Evolutionary conservation across 2,888 invertebrate genomes (phyloP).

Genomic region (Gasteruption jaculator): DNA sequence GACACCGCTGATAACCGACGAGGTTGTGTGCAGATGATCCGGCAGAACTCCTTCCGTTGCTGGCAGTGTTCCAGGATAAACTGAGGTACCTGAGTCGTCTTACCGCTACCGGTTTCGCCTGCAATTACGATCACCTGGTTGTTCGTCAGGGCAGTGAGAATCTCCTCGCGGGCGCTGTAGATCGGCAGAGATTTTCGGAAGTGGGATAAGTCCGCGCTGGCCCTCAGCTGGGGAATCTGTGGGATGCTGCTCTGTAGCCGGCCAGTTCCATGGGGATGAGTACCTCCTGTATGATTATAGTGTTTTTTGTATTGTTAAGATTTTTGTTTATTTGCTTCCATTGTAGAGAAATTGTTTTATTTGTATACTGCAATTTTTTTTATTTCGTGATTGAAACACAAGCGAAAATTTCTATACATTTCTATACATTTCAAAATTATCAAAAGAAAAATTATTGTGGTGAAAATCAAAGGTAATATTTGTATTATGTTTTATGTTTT

Average conservation of each 20-base stretch:
- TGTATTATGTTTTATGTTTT: no score
- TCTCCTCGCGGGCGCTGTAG: slow-evolving; percentile 61
- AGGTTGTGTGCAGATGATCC: slow-evolving; percentile 92
- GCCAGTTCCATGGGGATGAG: slow-evolving; percentile 58
- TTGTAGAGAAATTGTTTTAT: no score
- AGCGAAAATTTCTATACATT: no score
- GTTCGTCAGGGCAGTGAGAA: slow-evolving; percentile 57
- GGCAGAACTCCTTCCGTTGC: slow-evolving; percentile 61
- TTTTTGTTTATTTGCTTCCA: no score
- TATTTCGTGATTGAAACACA: no score
- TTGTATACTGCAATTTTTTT: no score
- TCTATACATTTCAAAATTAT: no score
- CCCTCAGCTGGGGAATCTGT: slow-evolving; percentile 57
- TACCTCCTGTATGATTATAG: slow-evolving; percentile 47
- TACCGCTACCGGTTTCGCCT: slow-evolving; percentile 89
- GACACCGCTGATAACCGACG: slow-evolving; percentile 85
- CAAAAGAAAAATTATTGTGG: no score
- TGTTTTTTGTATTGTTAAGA: background rate
- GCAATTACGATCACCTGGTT: slow-evolving; percentile 66
- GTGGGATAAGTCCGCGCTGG: slow-evolving; percentile 56
- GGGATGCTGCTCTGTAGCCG: slow-evolving; percentile 66
- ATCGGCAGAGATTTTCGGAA: slow-evolving; percentile 69
- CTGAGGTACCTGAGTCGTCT: slow-evolving; percentile 95
- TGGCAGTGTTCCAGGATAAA: slow-evolving; percentile 77
- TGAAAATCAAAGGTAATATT: no score